These are phyloP conservation scores for Bombycilla garrulus DNA, from an alignment of 2,113 vertebrate genomes.

Conservation along the genomic window DNA sequence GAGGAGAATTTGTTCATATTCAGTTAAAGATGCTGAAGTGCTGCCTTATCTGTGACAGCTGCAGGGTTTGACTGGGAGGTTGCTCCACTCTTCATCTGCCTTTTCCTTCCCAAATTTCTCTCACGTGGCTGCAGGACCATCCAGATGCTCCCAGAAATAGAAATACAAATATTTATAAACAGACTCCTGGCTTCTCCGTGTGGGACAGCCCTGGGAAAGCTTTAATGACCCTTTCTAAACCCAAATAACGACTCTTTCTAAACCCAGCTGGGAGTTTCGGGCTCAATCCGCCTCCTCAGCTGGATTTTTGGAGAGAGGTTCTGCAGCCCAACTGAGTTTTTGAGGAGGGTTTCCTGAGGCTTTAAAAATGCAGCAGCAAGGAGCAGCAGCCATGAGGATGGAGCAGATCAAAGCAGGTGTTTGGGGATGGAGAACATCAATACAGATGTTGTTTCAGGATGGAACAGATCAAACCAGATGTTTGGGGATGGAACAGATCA, in stretches of 20 bases:
- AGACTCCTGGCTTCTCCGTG: fast-evolving
- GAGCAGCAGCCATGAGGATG: neutral
- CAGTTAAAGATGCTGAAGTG: fast-evolving
- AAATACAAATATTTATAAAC: neutral
- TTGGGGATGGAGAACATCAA: neutral
- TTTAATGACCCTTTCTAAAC: neutral
- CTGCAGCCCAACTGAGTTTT: neutral
- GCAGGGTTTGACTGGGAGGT: neutral
- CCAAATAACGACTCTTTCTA: neutral
- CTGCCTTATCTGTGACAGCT: neutral
- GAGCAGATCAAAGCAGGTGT: neutral
- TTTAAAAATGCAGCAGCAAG: neutral
- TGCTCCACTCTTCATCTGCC: neutral
- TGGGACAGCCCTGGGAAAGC: neutral
- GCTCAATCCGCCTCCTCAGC: neutral
- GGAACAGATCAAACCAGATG: neutral
- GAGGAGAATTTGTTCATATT: fast-evolving
- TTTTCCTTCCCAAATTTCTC: neutral
- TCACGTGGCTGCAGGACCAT: fast-evolving
- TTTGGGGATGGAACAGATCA: too few species aligned
- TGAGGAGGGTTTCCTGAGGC: neutral
- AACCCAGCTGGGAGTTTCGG: fast-evolving
- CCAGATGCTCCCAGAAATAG: neutral
- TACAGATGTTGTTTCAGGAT: too few species aligned
- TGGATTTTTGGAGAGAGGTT: neutral